Percentiles rank a stretch among this genome's conserved stretches.
These are phyloP conservation scores for Zoanthus sociatus DNA, from an alignment of 92 coral and sea anemone species.

Conservation along the genomic window DNA sequence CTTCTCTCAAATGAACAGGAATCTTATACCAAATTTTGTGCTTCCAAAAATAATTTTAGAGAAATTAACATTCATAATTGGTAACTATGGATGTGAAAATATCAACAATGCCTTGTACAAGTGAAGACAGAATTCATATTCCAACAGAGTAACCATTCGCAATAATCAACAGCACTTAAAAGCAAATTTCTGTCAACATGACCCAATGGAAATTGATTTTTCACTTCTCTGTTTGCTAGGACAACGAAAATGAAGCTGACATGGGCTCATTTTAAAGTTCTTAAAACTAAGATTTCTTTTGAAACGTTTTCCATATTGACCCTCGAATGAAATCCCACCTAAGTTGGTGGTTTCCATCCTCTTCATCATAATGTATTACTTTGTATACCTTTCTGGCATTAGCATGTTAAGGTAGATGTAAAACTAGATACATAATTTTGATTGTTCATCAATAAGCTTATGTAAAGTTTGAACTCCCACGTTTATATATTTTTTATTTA, in stretches of 20 bases:
- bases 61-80: constrained; percentile 27
- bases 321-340: constrained; percentile 31
- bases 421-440: too few species aligned
- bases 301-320: constrained; percentile 26
- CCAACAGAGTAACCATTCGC: constrained; percentile 29
- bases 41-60: constrained; percentile 32
- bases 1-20: constrained; percentile 24
- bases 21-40: constrained; percentile 27
- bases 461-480: too few species aligned
- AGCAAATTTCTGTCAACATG: constrained; percentile 33
- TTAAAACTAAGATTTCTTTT: constrained; percentile 18
- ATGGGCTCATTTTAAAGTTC: constrained; percentile 25
- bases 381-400: too few species aligned
- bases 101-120: constrained; percentile 41
- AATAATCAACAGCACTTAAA: constrained; percentile 22
- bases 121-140: constrained; percentile 32
- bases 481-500: too few species aligned
- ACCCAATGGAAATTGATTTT: constrained; percentile 30
- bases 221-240: constrained; percentile 35
- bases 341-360: constrained; percentile 28
- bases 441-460: too few species aligned
- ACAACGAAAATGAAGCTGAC: constrained; percentile 37
- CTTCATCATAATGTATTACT: constrained; percentile 30
- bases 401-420: too few species aligned
- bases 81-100: constrained; percentile 37